Evolutionary conservation across 2,888 invertebrate genomes (phyloP).

Genomic region (Molorchus minor): DNA sequence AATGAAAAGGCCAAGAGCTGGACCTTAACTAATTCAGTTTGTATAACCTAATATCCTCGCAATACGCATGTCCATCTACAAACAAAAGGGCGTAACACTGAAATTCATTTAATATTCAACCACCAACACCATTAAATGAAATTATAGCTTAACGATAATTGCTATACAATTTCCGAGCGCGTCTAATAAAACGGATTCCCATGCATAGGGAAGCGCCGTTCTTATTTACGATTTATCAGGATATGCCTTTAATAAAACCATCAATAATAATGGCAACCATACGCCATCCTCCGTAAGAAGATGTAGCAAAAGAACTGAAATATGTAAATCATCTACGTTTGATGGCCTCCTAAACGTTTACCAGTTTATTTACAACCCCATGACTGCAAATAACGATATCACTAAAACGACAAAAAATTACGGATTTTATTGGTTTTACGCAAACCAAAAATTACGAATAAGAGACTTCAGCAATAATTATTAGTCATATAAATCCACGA

Average conservation of each 20-base stretch:
- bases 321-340: neutral
- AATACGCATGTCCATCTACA: constrained; percentile 43
- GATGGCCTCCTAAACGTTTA: too few relatives aligned
- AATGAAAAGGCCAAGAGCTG: constrained; percentile 39
- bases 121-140: constrained; percentile 41
- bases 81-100: constrained; percentile 41
- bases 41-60: constrained; percentile 43
- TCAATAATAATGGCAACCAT: neutral
- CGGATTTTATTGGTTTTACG: too few relatives aligned
- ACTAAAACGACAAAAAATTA: too few relatives aligned
- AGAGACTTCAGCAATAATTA: too few relatives aligned
- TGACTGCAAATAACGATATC: too few relatives aligned
- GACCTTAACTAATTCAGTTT: constrained; percentile 44
- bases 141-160: constrained; percentile 45
- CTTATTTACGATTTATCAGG: neutral
- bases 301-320: neutral
- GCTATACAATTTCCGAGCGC: constrained; percentile 36
- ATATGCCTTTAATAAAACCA: too few relatives aligned
- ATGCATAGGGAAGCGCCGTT: neutral
- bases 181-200: constrained; percentile 27
- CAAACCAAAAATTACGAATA: too few relatives aligned
- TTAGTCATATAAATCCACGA: too few relatives aligned
- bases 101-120: constrained; percentile 45
- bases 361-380: too few relatives aligned
- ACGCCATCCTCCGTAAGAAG: neutral